Conservation (phyloP, 2,888 invertebrate genomes). For the Oligia strigilis region DNA sequence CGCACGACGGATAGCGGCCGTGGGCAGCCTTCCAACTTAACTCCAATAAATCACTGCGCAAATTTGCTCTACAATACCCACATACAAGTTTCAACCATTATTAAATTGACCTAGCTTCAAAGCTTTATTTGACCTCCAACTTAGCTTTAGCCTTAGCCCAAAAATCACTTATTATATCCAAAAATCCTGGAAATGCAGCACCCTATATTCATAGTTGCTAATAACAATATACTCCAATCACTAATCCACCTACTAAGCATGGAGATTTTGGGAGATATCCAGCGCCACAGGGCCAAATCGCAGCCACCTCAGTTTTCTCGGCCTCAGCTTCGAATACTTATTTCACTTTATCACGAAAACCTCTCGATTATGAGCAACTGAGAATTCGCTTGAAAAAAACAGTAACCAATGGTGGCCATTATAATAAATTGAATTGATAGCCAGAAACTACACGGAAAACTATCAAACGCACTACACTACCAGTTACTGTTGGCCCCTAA, state of each 20-base stretch:
- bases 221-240: neutral
- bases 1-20: constrained; percentile 64
- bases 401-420: neutral
- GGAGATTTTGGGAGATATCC: neutral
- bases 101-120: constrained; percentile 80
- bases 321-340: neutral
- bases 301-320: neutral
- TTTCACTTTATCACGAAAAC: neutral
- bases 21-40: constrained; percentile 84
- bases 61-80: constrained; percentile 75
- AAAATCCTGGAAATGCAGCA: neutral
- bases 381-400: neutral
- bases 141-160: constrained; percentile 10
- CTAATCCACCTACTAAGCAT: neutral
- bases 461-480: neutral
- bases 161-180: neutral
- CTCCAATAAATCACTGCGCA: constrained; percentile 83
- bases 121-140: constrained; percentile 60
- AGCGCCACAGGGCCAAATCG: neutral
- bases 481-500: neutral
- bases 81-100: constrained; percentile 83
- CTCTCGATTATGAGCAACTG: neutral
- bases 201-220: neutral
- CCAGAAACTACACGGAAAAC: neutral
- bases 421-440: neutral